phyloP scores from a whole-genome alignment of 2,113 vertebrate genomes.

The Thamnaconus septentrionalis region DNA sequence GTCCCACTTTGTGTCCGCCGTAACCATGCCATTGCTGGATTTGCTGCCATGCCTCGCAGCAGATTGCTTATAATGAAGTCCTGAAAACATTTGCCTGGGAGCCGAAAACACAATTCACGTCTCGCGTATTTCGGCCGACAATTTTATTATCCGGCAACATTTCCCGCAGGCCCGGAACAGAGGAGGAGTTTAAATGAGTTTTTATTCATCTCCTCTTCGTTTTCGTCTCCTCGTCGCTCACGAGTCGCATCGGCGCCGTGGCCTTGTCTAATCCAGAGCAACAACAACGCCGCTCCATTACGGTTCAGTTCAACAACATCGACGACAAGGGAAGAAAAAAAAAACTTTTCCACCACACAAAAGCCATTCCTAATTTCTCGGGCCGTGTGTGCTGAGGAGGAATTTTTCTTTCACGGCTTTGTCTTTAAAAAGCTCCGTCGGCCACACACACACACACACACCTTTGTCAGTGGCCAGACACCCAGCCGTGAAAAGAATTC shows the following conservation, averaged over 20 bases:
- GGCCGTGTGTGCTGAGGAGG: too few relatives aligned
- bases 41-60: neutral
- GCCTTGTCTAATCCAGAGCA: constrained; percentile 17
- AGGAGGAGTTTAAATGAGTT: constrained; percentile 5
- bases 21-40: neutral
- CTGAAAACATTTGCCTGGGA: too few relatives aligned
- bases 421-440: too few relatives aligned
- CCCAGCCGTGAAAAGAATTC: too few relatives aligned
- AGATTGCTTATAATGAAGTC: too few relatives aligned
- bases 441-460: too few relatives aligned
- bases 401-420: too few relatives aligned
- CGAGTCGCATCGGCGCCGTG: neutral
- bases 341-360: neutral
- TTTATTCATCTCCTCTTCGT: constrained; percentile 16
- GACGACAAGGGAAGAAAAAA: neutral
- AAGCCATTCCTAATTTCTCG: neutral
- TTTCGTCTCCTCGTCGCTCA: neutral
- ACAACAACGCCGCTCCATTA: constrained; percentile 4
- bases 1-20: neutral
- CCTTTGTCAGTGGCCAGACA: too few relatives aligned
- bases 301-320: neutral
- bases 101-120: too few relatives aligned
- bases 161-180: constrained; percentile 23
- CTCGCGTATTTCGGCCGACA: constrained; percentile 9
- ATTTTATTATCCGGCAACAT: constrained; percentile 31